Percentiles rank a stretch among this genome's conserved stretches.
These are phyloP conservation scores for Dendrolimus pini DNA, from an alignment of 2,888 invertebrate species.

Conservation along the genomic window DNA sequence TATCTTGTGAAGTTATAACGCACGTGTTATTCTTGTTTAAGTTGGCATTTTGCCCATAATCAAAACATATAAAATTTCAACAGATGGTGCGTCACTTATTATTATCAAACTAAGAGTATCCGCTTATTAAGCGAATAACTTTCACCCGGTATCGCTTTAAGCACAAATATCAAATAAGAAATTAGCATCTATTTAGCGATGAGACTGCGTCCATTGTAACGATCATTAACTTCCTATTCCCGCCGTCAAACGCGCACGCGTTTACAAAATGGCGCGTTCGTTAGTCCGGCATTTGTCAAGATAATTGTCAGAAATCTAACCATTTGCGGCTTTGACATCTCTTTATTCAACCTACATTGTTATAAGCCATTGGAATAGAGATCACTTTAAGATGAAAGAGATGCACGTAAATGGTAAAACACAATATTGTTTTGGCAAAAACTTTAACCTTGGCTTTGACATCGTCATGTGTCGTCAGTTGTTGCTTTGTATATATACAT, in stretches of 20 bases:
- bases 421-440: constrained; percentile 11
- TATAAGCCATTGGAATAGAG: not conserved
- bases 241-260: constrained; percentile 42
- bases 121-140: constrained; percentile 18
- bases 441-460: constrained; percentile 52
- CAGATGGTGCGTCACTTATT: not conserved
- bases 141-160: constrained; percentile 31
- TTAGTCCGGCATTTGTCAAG: constrained; percentile 67
- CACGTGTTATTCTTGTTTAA: no score
- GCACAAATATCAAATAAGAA: constrained; percentile 23
- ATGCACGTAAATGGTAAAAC: not conserved
- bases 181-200: constrained; percentile 46
- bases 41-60: no score
- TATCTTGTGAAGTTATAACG: no score
- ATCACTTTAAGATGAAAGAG: not conserved
- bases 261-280: constrained; percentile 51
- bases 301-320: constrained; percentile 54
- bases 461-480: constrained; percentile 43
- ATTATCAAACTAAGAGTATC: not conserved
- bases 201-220: constrained; percentile 35
- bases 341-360: constrained; percentile 40
- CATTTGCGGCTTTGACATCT: constrained; percentile 54
- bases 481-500: not conserved
- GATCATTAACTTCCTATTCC: constrained; percentile 59
- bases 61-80: not conserved